A percentile compares a stretch with the other conserved stretches of the same genome.
These are phyloP conservation scores for Trissolcus brochymenae DNA, from an alignment of 2,888 invertebrate genomes.

Conservation along the genomic window DNA sequence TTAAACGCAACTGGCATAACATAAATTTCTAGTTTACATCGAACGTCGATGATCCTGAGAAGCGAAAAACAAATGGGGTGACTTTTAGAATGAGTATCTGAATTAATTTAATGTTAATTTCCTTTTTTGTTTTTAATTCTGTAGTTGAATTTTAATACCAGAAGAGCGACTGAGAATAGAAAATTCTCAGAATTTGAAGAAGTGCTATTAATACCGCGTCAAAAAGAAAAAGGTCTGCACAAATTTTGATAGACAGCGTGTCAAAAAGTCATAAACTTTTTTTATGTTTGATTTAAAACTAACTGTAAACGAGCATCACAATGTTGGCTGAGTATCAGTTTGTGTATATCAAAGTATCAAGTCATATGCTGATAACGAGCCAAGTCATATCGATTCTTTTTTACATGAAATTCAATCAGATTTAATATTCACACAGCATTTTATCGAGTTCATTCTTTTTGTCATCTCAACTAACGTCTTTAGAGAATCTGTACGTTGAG, in stretches of 20 bases:
- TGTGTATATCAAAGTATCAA: constrained; percentile 1
- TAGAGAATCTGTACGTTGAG: background rate
- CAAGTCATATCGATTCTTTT: constrained; percentile 20
- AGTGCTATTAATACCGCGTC: too few relatives aligned
- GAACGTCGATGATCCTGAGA: constrained; percentile 35
- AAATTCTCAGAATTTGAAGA: too few relatives aligned
- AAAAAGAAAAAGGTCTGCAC: too few relatives aligned
- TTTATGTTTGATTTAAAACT: constrained; percentile 12
- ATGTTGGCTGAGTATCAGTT: constrained; percentile 13
- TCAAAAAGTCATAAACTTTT: constrained; percentile 27
- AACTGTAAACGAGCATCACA: constrained; percentile 15
- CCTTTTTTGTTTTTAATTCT: too few relatives aligned
- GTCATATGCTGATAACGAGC: background rate
- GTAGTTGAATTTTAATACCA: too few relatives aligned
- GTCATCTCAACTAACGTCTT: constrained; percentile 16
- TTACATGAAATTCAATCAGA: constrained; percentile 12
- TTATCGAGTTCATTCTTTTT: constrained; percentile 5
- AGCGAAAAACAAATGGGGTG: constrained; percentile 39
- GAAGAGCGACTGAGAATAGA: too few relatives aligned
- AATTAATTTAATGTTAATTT: constrained; percentile 19
- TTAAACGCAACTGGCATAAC: constrained; percentile 52
- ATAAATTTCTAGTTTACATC: constrained; percentile 54
- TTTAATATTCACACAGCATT: constrained; percentile 25
- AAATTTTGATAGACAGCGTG: constrained; percentile 1
- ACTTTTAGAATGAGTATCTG: constrained; percentile 34